A percentile compares a stretch with the other conserved stretches of the same genome.
These are phyloP conservation scores for Drosophila repletoides DNA, from an alignment of 1,140 invertebrate species.

Conservation along the genomic window DNA sequence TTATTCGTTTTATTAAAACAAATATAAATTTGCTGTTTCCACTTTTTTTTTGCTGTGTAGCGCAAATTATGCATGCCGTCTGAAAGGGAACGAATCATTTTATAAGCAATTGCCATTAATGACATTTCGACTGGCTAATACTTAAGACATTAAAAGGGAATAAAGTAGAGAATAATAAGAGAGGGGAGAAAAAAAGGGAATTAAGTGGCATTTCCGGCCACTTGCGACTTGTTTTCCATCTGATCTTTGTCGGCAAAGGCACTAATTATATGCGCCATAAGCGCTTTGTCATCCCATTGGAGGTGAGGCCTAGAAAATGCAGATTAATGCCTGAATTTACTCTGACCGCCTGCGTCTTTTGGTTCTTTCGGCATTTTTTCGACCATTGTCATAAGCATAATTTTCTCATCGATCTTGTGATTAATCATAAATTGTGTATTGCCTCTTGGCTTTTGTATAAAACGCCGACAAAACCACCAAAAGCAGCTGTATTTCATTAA, in stretches of 20 bases:
- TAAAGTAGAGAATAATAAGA: background rate
- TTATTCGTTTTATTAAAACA: too few species aligned
- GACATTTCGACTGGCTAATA: conserved; percentile 71
- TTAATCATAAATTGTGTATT: conserved; percentile 75
- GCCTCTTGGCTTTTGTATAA: conserved; percentile 46
- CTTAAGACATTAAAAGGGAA: conserved; percentile 55
- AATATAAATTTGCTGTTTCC: too few species aligned
- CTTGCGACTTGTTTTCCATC: conserved; percentile 58
- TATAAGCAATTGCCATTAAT: conserved; percentile 78
- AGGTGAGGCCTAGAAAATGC: conserved; percentile 77
- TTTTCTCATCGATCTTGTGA: conserved; percentile 81
- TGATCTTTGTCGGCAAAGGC: conserved; percentile 72
- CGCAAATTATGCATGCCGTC: conserved; percentile 61
- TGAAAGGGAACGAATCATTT: conserved; percentile 56
- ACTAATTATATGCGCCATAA: conserved; percentile 78
- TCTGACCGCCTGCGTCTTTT: conserved; percentile 10
- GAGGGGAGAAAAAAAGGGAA: conserved; percentile 51
- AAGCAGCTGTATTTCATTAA: conserved; percentile 71
- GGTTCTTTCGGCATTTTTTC: conserved; percentile 29
- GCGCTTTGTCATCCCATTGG: conserved; percentile 71
- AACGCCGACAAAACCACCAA: conserved; percentile 34
- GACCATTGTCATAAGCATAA: conserved; percentile 76
- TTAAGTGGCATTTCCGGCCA: conserved; percentile 79
- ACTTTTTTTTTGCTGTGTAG: too few species aligned
- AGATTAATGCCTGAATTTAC: conserved; percentile 61